Evolutionary conservation across 1,140 invertebrate species (phyloP).

Genomic region (Hypothenemus hampei): DNA sequence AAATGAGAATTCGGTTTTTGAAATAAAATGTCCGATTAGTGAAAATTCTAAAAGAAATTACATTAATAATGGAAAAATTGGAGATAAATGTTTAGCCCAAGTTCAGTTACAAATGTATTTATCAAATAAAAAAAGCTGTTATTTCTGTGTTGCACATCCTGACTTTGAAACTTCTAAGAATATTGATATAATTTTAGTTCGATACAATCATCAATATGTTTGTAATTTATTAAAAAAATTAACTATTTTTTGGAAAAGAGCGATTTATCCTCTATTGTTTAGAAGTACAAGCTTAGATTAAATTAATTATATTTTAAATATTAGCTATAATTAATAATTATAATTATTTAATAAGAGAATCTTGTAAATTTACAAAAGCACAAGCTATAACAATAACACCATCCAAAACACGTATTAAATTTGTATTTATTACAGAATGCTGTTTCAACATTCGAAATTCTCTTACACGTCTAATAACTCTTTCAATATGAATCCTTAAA

Average conservation of each 20-base stretch:
- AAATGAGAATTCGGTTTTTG: too few relatives aligned
- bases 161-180: too few relatives aligned
- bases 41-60: background rate
- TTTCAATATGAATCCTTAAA: constrained; percentile 43
- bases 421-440: constrained; percentile 3
- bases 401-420: background rate
- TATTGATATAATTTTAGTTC: too few relatives aligned
- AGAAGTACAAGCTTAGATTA: too few relatives aligned
- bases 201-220: too few relatives aligned
- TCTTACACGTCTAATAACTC: constrained; percentile 39
- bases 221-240: too few relatives aligned
- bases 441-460: constrained; percentile 33
- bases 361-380: constrained; percentile 12
- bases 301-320: too few relatives aligned
- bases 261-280: too few relatives aligned
- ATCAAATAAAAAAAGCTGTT: background rate
- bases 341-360: background rate
- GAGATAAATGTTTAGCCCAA: background rate
- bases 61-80: background rate
- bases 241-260: too few relatives aligned
- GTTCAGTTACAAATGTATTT: background rate
- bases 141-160: background rate
- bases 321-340: too few relatives aligned
- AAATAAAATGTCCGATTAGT: too few relatives aligned
- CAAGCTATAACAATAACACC: constrained; percentile 3